Percentiles rank a stretch among this genome's conserved stretches.
These are phyloP conservation scores for Camarhynchus parvulus DNA, from an alignment of 2,113 vertebrate species.

Conservation along the genomic window DNA sequence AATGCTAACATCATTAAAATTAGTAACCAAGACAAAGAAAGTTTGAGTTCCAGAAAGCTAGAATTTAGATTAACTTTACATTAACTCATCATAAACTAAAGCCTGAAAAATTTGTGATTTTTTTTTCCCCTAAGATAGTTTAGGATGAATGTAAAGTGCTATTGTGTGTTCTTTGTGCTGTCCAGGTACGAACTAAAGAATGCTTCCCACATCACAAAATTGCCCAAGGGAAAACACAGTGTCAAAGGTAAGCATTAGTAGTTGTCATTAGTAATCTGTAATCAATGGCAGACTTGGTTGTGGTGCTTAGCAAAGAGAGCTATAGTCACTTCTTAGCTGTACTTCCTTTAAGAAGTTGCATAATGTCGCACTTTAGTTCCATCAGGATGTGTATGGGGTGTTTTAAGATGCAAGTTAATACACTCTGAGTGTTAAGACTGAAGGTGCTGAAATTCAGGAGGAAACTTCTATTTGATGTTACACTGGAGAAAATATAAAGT, in stretches of 20 bases:
- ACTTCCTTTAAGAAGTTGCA: background rate
- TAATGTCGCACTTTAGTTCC: background rate
- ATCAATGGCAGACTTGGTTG: background rate
- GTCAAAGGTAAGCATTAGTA: conserved; percentile 89
- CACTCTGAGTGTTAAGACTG: background rate
- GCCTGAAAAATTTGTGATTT: background rate
- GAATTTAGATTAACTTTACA: background rate
- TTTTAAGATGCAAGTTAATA: background rate
- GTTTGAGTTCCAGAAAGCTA: background rate
- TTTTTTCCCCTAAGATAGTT: background rate
- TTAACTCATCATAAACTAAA: background rate
- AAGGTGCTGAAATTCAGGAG: background rate
- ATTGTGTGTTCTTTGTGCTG: conserved; percentile 31
- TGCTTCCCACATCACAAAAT: conserved; percentile 92
- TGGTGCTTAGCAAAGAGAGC: background rate
- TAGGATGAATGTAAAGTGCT: background rate
- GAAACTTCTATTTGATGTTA: background rate
- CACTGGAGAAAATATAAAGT: background rate
- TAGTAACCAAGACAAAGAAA: background rate
- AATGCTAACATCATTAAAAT: background rate
- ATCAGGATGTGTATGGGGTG: background rate
- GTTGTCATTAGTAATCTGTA: background rate
- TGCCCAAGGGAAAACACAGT: conserved; percentile 98
- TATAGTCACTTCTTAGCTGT: background rate
- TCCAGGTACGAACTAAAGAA: conserved; percentile 94